These are phyloP conservation scores for Aeoliscus strigatus DNA, from an alignment of 2,797 vertebrate genomes.

Conservation along the genomic window DNA sequence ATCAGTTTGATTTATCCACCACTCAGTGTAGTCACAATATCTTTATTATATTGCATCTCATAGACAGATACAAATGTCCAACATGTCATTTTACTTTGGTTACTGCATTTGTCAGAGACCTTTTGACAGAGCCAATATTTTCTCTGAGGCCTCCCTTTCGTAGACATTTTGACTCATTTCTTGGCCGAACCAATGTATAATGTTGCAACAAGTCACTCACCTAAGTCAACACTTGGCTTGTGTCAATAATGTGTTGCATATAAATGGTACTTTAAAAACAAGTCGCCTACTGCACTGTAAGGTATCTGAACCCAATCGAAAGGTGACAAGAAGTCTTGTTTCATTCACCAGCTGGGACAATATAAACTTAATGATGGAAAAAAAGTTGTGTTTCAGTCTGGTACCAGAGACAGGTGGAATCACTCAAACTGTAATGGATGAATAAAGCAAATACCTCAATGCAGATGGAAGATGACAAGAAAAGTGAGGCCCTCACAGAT, in stretches of 20 bases:
- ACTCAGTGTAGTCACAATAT: too few species aligned
- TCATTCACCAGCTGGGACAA: constrained; percentile 49
- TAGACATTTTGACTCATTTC: constrained; percentile 79
- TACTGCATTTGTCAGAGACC: constrained; percentile 41
- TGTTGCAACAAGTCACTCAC: constrained; percentile 83
- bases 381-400: background rate
- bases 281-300: constrained; percentile 55
- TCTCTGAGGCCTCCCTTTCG: constrained; percentile 25
- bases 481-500: constrained; percentile 1
- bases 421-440: constrained; percentile 16
- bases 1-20: too few species aligned
- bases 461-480: constrained; percentile 20
- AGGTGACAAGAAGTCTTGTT: constrained; percentile 61
- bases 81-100: constrained; percentile 48
- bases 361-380: constrained; percentile 36
- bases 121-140: constrained; percentile 55
- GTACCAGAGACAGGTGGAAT: constrained; percentile 34
- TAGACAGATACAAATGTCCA: too few species aligned
- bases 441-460: constrained; percentile 18
- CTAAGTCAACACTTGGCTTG: constrained; percentile 84
- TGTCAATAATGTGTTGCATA: constrained; percentile 82
- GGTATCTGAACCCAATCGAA: constrained; percentile 70
- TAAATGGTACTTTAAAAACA: constrained; percentile 75
- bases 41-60: too few species aligned
- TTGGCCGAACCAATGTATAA: constrained; percentile 80